Base-by-base conservation (phyloP, 2,888 invertebrate genomes). In the Cotesia congregata region DNA sequence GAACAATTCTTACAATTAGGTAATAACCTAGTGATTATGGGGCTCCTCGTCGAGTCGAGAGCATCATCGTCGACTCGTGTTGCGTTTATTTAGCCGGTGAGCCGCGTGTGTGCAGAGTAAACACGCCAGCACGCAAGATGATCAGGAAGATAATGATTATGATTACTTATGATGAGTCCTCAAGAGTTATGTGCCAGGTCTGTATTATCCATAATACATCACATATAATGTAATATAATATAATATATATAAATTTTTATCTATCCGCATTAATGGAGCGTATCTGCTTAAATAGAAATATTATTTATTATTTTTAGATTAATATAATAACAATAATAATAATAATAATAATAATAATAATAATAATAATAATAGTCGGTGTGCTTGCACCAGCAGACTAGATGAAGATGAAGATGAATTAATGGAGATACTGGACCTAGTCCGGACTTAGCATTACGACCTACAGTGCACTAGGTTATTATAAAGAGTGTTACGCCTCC, bases 11-110 rank as follows among this genome's bases (percentile, higher is more conserved):
- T 76, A 74, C 79, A 79, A 80, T 80, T 88, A 88, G 85, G 87
- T 88, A 88, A 88, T 88, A 87, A 87, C 85, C 85, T 82, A 80
- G 83, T 87, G 84, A 86, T 87, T 83, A 86, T 77, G 81, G 83
- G 59, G 30, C 59, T 80, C 85, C 83, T 82, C 79, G 62, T 67
- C 69, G 74, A 77, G 62, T 67, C 69, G 74, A 77, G 67, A 50
- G 75, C 59, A 62, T 78, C 74, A 70, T 59, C 30, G 30, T 30
- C 30, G 30, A 60, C 64, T 69, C 6, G 70, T 69, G 68, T 82
- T 81, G 82, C 79, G 81, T 83, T 83, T 83, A 82, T 79, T 78
- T 82, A 78, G 76, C 72, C 74, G 81, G 78, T 71, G 74, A 39
- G 71, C 67, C 6, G 72, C 74, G 78, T 80, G 74, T 80, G 80